Evolutionary conservation across 2,797 vertebrate species (phyloP).

Genomic region (Coluber constrictor): DNA sequence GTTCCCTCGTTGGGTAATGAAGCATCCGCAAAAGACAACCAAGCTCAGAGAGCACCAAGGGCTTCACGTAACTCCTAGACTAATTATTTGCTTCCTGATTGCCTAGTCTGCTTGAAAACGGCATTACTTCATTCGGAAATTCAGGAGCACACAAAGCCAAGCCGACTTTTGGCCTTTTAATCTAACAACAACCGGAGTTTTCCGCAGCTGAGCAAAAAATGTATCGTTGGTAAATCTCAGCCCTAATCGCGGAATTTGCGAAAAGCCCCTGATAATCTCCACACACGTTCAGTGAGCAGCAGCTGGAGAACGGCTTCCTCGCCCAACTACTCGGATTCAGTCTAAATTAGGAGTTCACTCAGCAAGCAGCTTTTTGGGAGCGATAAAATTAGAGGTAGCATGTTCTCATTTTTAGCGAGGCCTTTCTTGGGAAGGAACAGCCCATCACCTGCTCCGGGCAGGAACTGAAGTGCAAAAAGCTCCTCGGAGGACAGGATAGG

Average conservation of each 20-base stretch:
- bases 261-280: conserved; percentile 31
- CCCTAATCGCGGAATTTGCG: conserved; percentile 24
- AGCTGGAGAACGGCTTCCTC: conserved; percentile 24
- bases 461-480: background rate
- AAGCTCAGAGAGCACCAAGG: background rate
- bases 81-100: background rate
- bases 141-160: background rate
- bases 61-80: background rate
- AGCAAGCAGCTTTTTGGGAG: conserved; percentile 42
- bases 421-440: conserved; percentile 48
- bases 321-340: conserved; percentile 35
- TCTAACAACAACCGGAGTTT: background rate
- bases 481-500: background rate
- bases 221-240: conserved; percentile 24
- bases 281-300: conserved; percentile 26
- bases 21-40: background rate
- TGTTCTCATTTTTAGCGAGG: conserved; percentile 49
- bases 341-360: conserved; percentile 46
- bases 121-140: background rate
- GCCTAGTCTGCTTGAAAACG: background rate
- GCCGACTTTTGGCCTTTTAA: background rate
- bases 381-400: conserved; percentile 45
- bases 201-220: background rate
- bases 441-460: conserved; percentile 46
- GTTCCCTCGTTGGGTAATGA: background rate